Conservation (phyloP, 2,888 invertebrate species). For the Drosophila merina region DNA sequence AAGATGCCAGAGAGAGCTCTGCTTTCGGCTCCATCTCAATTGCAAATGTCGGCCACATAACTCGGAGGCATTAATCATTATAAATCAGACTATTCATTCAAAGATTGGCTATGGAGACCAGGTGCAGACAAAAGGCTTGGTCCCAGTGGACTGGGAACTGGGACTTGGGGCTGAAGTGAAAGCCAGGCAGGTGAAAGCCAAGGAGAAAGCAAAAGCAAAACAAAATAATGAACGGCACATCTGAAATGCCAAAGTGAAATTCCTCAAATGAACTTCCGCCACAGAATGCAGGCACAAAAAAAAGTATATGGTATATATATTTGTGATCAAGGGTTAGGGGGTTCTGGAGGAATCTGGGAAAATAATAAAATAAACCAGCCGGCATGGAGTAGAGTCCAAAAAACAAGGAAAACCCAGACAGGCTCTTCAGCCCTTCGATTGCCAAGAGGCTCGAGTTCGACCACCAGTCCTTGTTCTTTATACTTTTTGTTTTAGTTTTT, state of each 20-base stretch:
- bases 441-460: slow-evolving; percentile 5
- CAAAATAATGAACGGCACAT: slow-evolving; percentile 48
- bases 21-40: slow-evolving; percentile 22
- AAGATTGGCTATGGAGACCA: slow-evolving; percentile 43
- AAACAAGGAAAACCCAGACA: slow-evolving; percentile 21
- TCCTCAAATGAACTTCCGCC: slow-evolving; percentile 63
- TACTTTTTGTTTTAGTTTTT: no score
- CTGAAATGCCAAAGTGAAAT: slow-evolving; percentile 68
- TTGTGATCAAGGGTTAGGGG: not conserved
- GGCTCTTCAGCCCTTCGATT: slow-evolving; percentile 4
- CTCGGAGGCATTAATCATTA: slow-evolving; percentile 72
- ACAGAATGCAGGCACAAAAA: slow-evolving; percentile 52
- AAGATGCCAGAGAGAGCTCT: no score
- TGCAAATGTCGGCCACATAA: slow-evolving; percentile 55
- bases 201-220: slow-evolving; percentile 27
- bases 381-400: slow-evolving; percentile 30
- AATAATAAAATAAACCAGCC: slow-evolving; percentile 49
- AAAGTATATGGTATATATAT: not conserved
- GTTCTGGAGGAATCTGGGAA: slow-evolving; percentile 5
- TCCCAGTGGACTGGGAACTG: not conserved
- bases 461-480: not conserved
- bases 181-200: slow-evolving; percentile 9
- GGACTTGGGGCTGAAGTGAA: slow-evolving; percentile 5
- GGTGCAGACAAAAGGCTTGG: slow-evolving; percentile 10
- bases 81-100: slow-evolving; percentile 72